These are phyloP conservation scores for Cheilosia urbana DNA, from an alignment of 2,888 invertebrate genomes.

Conservation along the genomic window DNA sequence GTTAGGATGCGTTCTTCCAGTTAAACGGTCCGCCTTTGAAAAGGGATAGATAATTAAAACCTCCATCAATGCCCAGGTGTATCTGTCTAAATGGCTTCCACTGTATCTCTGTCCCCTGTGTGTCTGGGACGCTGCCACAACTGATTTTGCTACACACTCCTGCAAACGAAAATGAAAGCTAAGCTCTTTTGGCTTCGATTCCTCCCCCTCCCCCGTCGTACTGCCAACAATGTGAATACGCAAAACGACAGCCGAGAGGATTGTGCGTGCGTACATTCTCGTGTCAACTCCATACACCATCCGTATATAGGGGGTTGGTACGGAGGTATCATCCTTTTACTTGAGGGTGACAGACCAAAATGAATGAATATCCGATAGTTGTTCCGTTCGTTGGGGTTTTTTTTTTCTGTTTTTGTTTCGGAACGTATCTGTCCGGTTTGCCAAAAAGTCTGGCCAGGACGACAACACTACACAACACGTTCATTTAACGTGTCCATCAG, in stretches of 20 bases:
- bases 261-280: slow-evolving; percentile 40
- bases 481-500: slow-evolving; percentile 17
- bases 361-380: slow-evolving; percentile 66
- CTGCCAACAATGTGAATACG: background rate
- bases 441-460: slow-evolving; percentile 1
- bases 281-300: background rate
- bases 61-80: slow-evolving; percentile 24
- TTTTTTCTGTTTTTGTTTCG: background rate
- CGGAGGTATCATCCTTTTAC: slow-evolving; percentile 3
- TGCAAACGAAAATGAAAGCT: slow-evolving; percentile 42
- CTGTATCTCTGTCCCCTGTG: slow-evolving; percentile 36
- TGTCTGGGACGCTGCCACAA: slow-evolving; percentile 39
- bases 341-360: slow-evolving; percentile 60
- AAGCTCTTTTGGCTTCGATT: slow-evolving; percentile 28
- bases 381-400: slow-evolving; percentile 13
- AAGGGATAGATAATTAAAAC: slow-evolving; percentile 2
- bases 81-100: slow-evolving; percentile 12
- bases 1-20: slow-evolving; percentile 4
- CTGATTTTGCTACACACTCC: slow-evolving; percentile 45
- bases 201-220: background rate
- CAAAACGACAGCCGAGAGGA: slow-evolving; percentile 24
- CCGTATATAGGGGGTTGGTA: background rate
- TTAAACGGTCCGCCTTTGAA: background rate
- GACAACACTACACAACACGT: slow-evolving; percentile 31
- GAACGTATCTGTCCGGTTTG: background rate